A percentile compares a stretch with the other conserved stretches of the same genome.
Evolutionary conservation across 64 coral and sea anemone genomes (phyloP).

Genomic region (Montipora cactus): DNA sequence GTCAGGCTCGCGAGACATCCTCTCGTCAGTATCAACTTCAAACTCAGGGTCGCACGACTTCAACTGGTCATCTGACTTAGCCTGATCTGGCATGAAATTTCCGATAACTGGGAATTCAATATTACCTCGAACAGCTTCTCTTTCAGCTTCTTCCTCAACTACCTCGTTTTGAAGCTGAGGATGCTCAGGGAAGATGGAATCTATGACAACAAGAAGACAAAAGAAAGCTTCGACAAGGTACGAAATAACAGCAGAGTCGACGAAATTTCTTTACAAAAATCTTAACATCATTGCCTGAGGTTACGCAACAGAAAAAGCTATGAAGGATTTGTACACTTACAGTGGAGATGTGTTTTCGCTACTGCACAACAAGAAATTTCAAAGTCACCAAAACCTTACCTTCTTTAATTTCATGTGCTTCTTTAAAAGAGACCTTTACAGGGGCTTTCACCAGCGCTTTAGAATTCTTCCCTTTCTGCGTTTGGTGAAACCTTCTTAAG

Average conservation of each 20-base stretch:
- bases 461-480: neutral
- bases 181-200: neutral
- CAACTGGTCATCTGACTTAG: neutral
- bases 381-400: neutral
- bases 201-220: neutral
- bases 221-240: neutral
- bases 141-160: neutral
- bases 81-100: neutral
- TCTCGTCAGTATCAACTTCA: neutral
- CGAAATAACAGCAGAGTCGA: too few species aligned
- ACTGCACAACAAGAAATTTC: too few species aligned
- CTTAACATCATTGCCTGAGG: too few species aligned
- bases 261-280: neutral
- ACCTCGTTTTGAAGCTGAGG: neutral
- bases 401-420: constrained; percentile 22
- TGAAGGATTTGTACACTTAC: neutral
- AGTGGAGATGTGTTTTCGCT: too few species aligned
- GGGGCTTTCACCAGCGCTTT: neutral
- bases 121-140: neutral
- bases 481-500: constrained; percentile 82
- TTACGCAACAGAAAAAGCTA: neutral
- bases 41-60: neutral
- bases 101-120: neutral
- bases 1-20: neutral
- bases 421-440: neutral